Base-by-base conservation (phyloP, 2,888 invertebrate genomes). In the Branchipolynoe longqiensis region DNA sequence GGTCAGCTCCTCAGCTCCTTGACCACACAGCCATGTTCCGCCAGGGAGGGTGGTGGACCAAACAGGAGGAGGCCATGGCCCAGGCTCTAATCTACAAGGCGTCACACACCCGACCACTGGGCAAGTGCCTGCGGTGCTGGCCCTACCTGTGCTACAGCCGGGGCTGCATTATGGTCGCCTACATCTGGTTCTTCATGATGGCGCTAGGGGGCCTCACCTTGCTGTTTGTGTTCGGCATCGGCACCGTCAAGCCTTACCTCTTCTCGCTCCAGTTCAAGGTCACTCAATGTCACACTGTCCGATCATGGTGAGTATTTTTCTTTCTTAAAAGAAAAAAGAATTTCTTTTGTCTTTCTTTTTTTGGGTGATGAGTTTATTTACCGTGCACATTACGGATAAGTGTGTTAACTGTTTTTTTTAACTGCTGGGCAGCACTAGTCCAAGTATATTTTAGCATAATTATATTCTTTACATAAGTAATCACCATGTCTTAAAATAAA, bases 131-230 rank as follows among this genome's bases (percentile, higher is more conserved):
- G 22, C 33, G 69, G 18, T 69, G 69, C 38, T 69, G 69, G 69
- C 69, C 69, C 69, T 69, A 69, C 38, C 38, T 69, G 36, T 69
- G 69, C 36, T 69, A 69, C 36, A 69, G 69, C n/a, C 33, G 69
- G 36, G 69, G 69, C 38, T 69, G 69, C n/a, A 69, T 69, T 18
- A 69, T 69, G 69, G 69, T 69, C n/a, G 69, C 69, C 69, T 69
- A 69, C 22, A 69, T 69, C 69, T 69, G 69, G 69, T 69, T 69
- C 69, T 69, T 69, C 36, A 69, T 69, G 69, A 18, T 69, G 36
- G 69, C 69, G 14, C 38, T 69, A 36, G 69, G 69, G 3, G 69
- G 69, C 69, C 33, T 69, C 69, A 69, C 69, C 69, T n/a, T 69
- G 36, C 69, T 69, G 36, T 25, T 69, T 12, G 69, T 69, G 69